These are phyloP conservation scores for Hydropotes inermis DNA, from an alignment of 2,113 vertebrate genomes.

Conservation along the genomic window DNA sequence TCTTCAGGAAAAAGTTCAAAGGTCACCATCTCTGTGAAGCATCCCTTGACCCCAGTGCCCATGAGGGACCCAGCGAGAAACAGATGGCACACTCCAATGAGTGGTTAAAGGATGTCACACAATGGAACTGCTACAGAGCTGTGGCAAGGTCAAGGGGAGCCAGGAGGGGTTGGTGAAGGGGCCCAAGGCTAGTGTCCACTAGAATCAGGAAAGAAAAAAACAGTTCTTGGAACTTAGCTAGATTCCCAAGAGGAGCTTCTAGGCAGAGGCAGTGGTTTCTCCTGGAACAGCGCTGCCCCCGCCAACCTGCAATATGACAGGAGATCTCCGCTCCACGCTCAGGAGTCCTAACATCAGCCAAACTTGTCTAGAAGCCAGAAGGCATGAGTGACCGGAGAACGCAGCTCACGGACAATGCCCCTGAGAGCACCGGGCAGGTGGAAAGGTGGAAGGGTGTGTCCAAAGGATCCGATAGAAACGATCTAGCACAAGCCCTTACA, in stretches of 20 bases:
- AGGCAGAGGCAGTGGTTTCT: not conserved
- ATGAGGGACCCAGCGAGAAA: not conserved
- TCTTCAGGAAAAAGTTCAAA: not conserved
- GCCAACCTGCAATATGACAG: not conserved
- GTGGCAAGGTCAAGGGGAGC: not conserved
- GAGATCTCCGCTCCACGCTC: not conserved
- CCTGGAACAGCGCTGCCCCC: not conserved
- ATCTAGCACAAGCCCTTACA: not conserved
- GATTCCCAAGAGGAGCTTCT: not conserved
- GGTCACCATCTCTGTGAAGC: not conserved
- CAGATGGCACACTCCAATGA: not conserved
- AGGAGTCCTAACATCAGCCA: not conserved
- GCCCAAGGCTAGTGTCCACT: not conserved
- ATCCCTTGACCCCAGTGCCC: not conserved
- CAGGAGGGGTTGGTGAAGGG: not conserved
- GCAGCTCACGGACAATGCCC: not conserved
- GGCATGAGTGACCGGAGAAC: not conserved
- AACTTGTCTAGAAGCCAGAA: not conserved
- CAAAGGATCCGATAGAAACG: not conserved
- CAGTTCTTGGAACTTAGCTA: not conserved
- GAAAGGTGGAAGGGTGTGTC: not conserved
- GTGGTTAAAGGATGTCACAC: not conserved
- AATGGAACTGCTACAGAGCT: not conserved
- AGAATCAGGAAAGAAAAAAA: not conserved
- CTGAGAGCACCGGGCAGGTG: not conserved